Percentiles rank a stretch among this genome's conserved stretches.
phyloP scores from a whole-genome alignment of 2,888 invertebrate species.

The Papilio protenor region DNA sequence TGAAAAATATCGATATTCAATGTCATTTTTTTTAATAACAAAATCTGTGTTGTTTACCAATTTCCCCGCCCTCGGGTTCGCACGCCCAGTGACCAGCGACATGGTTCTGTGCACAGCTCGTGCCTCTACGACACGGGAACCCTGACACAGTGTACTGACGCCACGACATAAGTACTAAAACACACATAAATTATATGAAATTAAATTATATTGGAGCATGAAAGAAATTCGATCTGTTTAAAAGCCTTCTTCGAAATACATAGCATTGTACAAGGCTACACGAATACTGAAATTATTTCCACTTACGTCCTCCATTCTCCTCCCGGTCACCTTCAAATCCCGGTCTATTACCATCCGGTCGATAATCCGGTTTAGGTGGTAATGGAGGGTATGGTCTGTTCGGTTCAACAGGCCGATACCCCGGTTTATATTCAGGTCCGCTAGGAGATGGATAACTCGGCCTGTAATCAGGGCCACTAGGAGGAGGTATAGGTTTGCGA shows the following conservation, averaged over 20 bases:
- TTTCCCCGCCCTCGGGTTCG: conserved; percentile 87
- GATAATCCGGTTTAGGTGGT: conserved; percentile 44
- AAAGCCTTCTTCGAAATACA: background rate
- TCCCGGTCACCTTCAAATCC: conserved; percentile 55
- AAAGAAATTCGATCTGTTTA: background rate
- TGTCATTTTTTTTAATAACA: background rate
- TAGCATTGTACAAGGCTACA: background rate
- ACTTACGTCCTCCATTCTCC: conserved; percentile 64
- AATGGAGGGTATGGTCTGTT: conserved; percentile 27
- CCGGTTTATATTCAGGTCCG: conserved; percentile 42
- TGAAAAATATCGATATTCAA: background rate
- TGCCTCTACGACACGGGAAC: conserved; percentile 89
- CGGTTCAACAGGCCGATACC: conserved; percentile 40
- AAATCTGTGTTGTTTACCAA: conserved; percentile 58
- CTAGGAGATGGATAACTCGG: conserved; percentile 42
- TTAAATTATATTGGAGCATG: background rate
- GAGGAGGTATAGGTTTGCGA: conserved; percentile 36
- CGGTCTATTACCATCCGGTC: conserved; percentile 42
- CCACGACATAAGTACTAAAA: conserved; percentile 84
- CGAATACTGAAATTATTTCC: background rate
- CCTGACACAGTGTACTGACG: conserved; percentile 92
- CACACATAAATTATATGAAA: too few relatives aligned
- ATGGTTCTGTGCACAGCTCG: conserved; percentile 88
- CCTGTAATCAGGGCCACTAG: conserved; percentile 45
- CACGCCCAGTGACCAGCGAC: conserved; percentile 94